Base-by-base conservation (phyloP, 2,113 vertebrate genomes). In the Zosterops hypoxanthus region DNA sequence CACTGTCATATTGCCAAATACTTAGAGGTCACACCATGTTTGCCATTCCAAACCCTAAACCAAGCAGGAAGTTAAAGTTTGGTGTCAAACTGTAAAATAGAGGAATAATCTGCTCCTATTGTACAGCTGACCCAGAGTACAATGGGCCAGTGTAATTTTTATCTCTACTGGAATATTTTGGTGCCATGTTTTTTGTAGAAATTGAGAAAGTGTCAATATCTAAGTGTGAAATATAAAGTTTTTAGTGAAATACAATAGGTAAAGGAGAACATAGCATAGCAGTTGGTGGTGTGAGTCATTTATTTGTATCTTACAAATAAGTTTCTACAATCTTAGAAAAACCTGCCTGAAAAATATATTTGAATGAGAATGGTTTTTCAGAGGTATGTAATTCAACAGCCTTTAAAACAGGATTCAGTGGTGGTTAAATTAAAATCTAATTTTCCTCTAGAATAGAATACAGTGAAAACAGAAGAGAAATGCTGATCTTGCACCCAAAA, bases 1-100 rank as follows among this genome's bases (percentile, higher is more conserved):
- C 25, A 6, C 5, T 1, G 0, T 78, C 23, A 2, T 68, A 29
- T 49, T 0, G 0, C 21, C 41, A 46, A 2, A 65, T 24, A 28
- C 0, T 0, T 12, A 6, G 28, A 49, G 39, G 29, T 57, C 24
- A 8, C 2, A 3, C 24, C 3, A 10, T 57, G 66, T 41, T 36
- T 84, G 39, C n/a, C 28, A 20, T 79, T 91, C 28, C 78, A 57
- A 73, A 56, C 29, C 26, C 33, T 80, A 60, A 52, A 19, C 39
- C 31, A 72, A 71, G 39, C 25, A 57, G 50, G 47, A 81, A 82
- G 68, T 57, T 53, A 12, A 79, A 34, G 17, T 83, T 81, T 75
- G 25, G 12, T 94, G 24, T 65, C 0, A 3, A 56, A 22, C 4
- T 83, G 34, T 94, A 65, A 90, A 85, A 42, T 11, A 44, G 22